Conservation (phyloP, 2,113 vertebrate genomes). For the Macaca mulatta region DNA sequence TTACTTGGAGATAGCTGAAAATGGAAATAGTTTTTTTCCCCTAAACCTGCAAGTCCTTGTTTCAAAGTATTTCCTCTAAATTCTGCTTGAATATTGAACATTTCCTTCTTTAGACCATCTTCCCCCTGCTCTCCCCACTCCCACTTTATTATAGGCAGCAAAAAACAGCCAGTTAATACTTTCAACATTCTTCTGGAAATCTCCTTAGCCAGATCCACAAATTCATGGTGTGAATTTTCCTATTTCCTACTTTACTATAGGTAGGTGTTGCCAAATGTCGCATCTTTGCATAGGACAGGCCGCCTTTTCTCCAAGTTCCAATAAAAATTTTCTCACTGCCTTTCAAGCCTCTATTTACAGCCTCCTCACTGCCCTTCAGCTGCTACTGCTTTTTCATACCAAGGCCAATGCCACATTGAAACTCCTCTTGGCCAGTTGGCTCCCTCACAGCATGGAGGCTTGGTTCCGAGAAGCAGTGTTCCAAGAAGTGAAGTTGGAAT, state of each 20-base stretch:
- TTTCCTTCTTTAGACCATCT: neutral
- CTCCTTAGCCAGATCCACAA: neutral
- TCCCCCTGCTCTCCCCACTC: neutral
- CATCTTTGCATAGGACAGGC: accelerated
- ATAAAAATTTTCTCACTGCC: neutral
- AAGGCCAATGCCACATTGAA: neutral
- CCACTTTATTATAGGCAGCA: neutral
- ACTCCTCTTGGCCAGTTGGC: neutral
- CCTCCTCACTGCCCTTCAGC: neutral
- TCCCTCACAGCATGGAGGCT: neutral
- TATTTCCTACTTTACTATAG: neutral
- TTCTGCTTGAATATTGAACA: neutral
- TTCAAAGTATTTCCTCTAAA: neutral
- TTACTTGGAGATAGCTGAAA: neutral
- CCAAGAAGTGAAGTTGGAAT: neutral
- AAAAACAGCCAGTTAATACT: neutral
- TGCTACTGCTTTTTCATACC: neutral
- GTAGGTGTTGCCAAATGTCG: no score
- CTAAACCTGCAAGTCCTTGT: neutral
- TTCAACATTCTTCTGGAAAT: neutral
- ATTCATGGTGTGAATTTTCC: neutral
- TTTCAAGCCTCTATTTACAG: neutral
- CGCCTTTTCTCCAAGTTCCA: neutral
- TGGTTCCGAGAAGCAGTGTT: neutral
- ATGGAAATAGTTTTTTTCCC: neutral